phyloP scores from a whole-genome alignment of 2,113 vertebrate genomes.

The Illadopsis cleaveri region DNA sequence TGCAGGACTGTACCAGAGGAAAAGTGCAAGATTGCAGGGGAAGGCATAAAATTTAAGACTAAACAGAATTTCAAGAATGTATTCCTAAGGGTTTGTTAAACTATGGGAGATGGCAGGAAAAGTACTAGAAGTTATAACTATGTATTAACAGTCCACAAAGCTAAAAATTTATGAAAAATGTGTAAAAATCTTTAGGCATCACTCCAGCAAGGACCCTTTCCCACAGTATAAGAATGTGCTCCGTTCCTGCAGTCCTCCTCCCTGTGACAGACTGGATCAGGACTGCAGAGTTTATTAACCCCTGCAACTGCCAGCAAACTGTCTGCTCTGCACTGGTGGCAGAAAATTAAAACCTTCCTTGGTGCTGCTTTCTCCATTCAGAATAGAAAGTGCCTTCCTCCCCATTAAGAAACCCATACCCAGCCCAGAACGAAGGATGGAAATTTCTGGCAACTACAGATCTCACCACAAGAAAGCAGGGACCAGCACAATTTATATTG shows the following conservation, averaged over 20 bases:
- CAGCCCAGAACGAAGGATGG: conserved; percentile 12
- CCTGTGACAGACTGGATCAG: not conserved
- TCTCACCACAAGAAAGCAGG: conserved; percentile 40
- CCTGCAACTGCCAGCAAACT: not conserved
- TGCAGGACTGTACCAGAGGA: not conserved
- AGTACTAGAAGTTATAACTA: not conserved
- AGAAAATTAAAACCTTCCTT: conserved; percentile 28
- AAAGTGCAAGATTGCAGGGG: not conserved
- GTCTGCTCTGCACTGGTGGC: not conserved
- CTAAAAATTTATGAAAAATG: not conserved
- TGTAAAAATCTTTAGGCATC: not conserved
- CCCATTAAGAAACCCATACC: not conserved
- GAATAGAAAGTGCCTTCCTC: conserved; percentile 38
- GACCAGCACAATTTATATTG: not conserved
- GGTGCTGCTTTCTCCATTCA: conserved; percentile 13
- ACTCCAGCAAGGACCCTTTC: not conserved
- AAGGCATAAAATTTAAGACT: not conserved
- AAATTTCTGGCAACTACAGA: conserved; percentile 27
- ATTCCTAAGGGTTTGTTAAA: not conserved
- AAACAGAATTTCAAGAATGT: not conserved
- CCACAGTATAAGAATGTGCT: not conserved
- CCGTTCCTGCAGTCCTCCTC: not conserved
- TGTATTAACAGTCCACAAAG: not conserved
- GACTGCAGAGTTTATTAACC: not conserved
- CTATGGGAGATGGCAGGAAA: not conserved